These are phyloP conservation scores for Drosophila dunni DNA, from an alignment of 1,140 invertebrate genomes.

Conservation along the genomic window DNA sequence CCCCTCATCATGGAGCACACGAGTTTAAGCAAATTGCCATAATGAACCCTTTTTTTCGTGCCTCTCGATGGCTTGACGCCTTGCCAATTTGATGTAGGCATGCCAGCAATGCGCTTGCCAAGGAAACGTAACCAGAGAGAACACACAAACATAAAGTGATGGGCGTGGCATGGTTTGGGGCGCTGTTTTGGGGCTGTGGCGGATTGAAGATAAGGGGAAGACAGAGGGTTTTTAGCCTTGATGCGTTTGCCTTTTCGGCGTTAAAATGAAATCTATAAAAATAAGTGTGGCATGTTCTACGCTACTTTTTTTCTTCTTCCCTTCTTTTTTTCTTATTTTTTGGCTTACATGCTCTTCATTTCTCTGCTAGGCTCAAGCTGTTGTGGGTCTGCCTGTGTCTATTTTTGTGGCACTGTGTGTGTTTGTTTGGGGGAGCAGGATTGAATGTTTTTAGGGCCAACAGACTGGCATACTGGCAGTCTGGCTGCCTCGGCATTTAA, in stretches of 20 bases:
- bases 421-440: constrained; percentile 34
- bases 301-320: constrained; percentile 52
- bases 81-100: constrained; percentile 81
- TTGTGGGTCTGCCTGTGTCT: constrained; percentile 49
- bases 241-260: constrained; percentile 83
- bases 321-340: no score
- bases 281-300: constrained; percentile 82
- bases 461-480: constrained; percentile 46
- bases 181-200: not conserved
- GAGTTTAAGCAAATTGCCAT: constrained; percentile 83
- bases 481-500: constrained; percentile 73
- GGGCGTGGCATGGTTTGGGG: constrained; percentile 29
- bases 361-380: constrained; percentile 51
- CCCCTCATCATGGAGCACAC: constrained; percentile 32
- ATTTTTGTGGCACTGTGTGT: constrained; percentile 19
- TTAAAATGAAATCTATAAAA: constrained; percentile 84
- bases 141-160: constrained; percentile 25
- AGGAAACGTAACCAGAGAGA: constrained; percentile 44
- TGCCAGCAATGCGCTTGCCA: constrained; percentile 63
- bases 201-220: not conserved
- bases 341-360: constrained; percentile 17
- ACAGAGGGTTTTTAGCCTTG: constrained; percentile 57
- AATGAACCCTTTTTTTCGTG: constrained; percentile 80
- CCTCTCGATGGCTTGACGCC: constrained; percentile 66
- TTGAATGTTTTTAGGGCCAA: constrained; percentile 53